Percentiles rank a stretch among this genome's conserved stretches.
Evolutionary conservation across 2,113 vertebrate genomes (phyloP).

Genomic region (Campylomormyrus numenius): DNA sequence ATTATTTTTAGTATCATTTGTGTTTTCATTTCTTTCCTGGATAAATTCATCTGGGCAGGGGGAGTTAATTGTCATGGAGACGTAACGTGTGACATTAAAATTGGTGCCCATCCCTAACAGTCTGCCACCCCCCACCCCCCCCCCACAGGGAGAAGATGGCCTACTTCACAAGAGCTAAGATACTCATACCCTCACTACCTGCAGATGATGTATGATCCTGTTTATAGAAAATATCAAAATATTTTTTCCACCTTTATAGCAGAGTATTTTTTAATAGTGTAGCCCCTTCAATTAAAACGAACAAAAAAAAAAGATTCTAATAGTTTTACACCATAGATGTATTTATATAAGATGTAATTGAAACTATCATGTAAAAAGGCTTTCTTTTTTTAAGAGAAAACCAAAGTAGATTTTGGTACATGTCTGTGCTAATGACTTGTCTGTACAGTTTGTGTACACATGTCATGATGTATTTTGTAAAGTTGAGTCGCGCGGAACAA

Average conservation of each 20-base stretch:
- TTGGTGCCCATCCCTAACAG: neutral
- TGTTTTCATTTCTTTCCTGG: neutral
- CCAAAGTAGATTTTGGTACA: constrained; percentile 55
- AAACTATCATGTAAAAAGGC: constrained; percentile 38
- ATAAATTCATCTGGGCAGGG: neutral
- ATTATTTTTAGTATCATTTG: neutral
- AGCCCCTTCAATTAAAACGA: constrained; percentile 33
- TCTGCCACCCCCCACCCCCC: neutral
- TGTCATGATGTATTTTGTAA: constrained; percentile 28
- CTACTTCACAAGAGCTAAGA: constrained; percentile 74
- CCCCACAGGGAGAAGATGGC: constrained; percentile 74
- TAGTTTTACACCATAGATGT: constrained; percentile 38
- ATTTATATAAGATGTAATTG: constrained; percentile 54
- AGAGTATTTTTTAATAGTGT: constrained; percentile 45
- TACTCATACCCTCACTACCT: constrained; percentile 70
- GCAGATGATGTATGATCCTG: constrained; percentile 68
- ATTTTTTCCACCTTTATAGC: constrained; percentile 45
- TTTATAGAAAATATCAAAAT: constrained; percentile 31
- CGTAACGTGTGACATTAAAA: constrained; percentile 8
- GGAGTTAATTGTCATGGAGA: neutral
- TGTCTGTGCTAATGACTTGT: constrained; percentile 47
- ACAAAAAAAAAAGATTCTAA: constrained; percentile 33
- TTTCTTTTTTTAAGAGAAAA: constrained; percentile 39
- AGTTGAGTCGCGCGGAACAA: constrained; percentile 2
- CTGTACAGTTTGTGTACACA: constrained; percentile 50